Conservation (phyloP, 1,140 invertebrate species). For the Euschistus heros region DNA sequence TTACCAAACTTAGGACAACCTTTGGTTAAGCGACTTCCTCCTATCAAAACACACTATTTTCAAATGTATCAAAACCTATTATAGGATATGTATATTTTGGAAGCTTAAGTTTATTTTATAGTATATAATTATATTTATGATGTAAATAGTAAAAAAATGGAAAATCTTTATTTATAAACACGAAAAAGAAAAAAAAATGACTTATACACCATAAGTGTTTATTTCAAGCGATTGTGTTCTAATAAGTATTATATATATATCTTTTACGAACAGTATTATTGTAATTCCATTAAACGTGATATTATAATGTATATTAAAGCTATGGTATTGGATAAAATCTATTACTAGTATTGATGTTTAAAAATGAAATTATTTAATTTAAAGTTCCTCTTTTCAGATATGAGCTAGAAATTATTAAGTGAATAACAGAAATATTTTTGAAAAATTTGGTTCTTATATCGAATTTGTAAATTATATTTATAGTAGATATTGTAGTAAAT, state of each 20-base stretch:
- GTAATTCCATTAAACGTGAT: slow-evolving; percentile 2
- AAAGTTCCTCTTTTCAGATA: slow-evolving; percentile 8
- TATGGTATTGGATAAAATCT: background rate
- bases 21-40: slow-evolving; percentile 31
- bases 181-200: background rate
- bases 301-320: slow-evolving; percentile 8
- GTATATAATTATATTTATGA: slow-evolving; percentile 9
- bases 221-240: slow-evolving; percentile 8
- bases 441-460: background rate
- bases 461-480: slow-evolving; percentile 18
- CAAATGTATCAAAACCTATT: slow-evolving; percentile 1
- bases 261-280: slow-evolving; percentile 14
- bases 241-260: background rate
- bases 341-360: background rate
- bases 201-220: background rate
- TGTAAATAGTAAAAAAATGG: background rate
- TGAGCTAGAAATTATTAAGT: background rate
- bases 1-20: slow-evolving; percentile 60
- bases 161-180: background rate
- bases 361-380: slow-evolving; percentile 12
- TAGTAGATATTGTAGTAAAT: slow-evolving; percentile 11
- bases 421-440: slow-evolving; percentile 1
- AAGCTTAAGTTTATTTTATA: background rate
- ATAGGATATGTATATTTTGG: slow-evolving; percentile 12
- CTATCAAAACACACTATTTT: slow-evolving; percentile 5